Percentiles rank a stretch among this genome's conserved stretches.
Evolutionary conservation across 2,888 invertebrate species (phyloP).

Genomic region (Eupithecia inturbata): DNA sequence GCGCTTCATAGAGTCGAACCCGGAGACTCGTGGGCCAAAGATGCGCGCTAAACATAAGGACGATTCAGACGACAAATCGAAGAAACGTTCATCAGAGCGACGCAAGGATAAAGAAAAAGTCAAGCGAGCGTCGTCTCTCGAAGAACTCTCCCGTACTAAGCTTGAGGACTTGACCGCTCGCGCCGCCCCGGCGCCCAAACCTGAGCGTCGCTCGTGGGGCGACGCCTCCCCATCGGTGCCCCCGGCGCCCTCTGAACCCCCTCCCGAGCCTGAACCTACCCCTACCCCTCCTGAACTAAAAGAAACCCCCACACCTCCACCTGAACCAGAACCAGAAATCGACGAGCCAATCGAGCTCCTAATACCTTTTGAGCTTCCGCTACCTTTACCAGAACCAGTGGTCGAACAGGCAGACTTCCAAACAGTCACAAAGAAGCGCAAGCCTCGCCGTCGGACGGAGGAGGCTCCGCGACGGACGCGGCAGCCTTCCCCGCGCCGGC

Average conservation of each 20-base stretch:
- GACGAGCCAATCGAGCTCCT: slow-evolving; percentile 57
- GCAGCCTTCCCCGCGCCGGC: slow-evolving; percentile 83
- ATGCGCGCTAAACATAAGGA: slow-evolving; percentile 73
- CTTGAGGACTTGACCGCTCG: slow-evolving; percentile 87
- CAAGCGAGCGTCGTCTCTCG: slow-evolving; percentile 91
- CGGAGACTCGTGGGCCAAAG: slow-evolving; percentile 69
- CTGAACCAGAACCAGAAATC: slow-evolving; percentile 68
- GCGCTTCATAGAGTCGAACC: slow-evolving; percentile 89
- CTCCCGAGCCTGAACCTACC: slow-evolving; percentile 42
- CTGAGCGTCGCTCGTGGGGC: slow-evolving; percentile 87
- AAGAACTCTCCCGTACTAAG: slow-evolving; percentile 91
- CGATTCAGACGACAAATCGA: slow-evolving; percentile 76
- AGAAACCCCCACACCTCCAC: slow-evolving; percentile 30
- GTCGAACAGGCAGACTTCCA: slow-evolving; percentile 89
- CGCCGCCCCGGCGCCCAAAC: slow-evolving; percentile 66
- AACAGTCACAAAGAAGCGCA: slow-evolving; percentile 92
- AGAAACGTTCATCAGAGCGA: slow-evolving; percentile 81
- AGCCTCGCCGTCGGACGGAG: slow-evolving; percentile 88
- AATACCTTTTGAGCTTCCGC: slow-evolving; percentile 40
- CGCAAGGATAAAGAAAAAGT: slow-evolving; percentile 77
- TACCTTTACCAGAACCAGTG: slow-evolving; percentile 48
- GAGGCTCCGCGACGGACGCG: slow-evolving; percentile 63
- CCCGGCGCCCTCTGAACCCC: slow-evolving; percentile 41
- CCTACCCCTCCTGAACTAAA: slow-evolving; percentile 14
- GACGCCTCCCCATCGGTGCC: slow-evolving; percentile 84